These are phyloP conservation scores for Quadriops clusia DNA, from an alignment of 2,888 invertebrate genomes.

Conservation along the genomic window DNA sequence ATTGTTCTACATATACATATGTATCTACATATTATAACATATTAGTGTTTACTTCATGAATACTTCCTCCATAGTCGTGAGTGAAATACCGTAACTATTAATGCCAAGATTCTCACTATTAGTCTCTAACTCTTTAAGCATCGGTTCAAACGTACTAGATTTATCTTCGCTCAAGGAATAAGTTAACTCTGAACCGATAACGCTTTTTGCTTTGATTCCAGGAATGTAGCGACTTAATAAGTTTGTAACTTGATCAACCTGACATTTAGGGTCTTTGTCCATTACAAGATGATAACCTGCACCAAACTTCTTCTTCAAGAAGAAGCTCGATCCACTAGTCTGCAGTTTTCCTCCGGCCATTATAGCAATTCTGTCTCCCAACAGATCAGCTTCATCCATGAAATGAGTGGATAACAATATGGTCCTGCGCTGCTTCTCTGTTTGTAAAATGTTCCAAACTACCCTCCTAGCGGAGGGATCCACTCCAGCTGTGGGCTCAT, in stretches of 20 bases:
- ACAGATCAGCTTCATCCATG: slow-evolving; percentile 76
- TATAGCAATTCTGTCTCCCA: slow-evolving; percentile 74
- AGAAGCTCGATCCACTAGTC: slow-evolving; percentile 64
- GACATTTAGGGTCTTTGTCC: slow-evolving; percentile 41
- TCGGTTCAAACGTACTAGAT: slow-evolving; percentile 49
- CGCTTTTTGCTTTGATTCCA: slow-evolving; percentile 43
- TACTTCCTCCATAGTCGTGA: slow-evolving; percentile 82
- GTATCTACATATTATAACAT: slow-evolving; percentile 2
- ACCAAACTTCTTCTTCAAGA: slow-evolving; percentile 65
- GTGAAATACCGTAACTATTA: slow-evolving; percentile 69
- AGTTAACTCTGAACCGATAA: slow-evolving; percentile 64
- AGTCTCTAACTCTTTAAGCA: slow-evolving; percentile 56
- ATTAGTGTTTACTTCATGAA: slow-evolving; percentile 62
- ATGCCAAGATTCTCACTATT: slow-evolving; percentile 49
- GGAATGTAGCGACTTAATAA: slow-evolving; percentile 4
- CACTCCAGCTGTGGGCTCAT: slow-evolving; percentile 68
- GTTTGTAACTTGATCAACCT: slow-evolving; percentile 20
- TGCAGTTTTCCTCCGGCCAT: slow-evolving; percentile 65
- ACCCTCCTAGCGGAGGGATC: slow-evolving; percentile 67
- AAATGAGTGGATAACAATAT: slow-evolving; percentile 70
- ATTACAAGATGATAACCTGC: slow-evolving; percentile 65
- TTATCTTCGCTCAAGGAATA: slow-evolving; percentile 54
- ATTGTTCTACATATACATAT: slow-evolving; percentile 1
- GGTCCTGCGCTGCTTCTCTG: slow-evolving; percentile 53
- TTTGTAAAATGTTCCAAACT: slow-evolving; percentile 64